Percentiles rank a stretch among this genome's conserved stretches.
These are phyloP conservation scores for Sycophila texana DNA, from an alignment of 2,888 invertebrate species.

Conservation along the genomic window DNA sequence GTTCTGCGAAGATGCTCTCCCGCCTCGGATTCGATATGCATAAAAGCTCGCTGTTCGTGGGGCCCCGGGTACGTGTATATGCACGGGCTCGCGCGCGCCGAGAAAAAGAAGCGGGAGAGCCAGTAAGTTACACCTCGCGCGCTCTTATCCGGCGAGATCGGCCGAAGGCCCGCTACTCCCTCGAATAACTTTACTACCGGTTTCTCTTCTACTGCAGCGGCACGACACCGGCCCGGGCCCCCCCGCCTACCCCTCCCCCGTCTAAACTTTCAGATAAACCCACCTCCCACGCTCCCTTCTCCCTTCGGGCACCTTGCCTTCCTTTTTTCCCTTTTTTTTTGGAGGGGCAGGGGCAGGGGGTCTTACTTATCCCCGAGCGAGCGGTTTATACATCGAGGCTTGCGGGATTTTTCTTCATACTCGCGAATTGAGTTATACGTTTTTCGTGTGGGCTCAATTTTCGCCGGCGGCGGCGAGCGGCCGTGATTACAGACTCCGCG, in stretches of 20 bases:
- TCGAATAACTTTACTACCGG: slow-evolving; percentile 75
- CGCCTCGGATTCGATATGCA: slow-evolving; percentile 38
- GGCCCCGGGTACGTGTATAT: not conserved
- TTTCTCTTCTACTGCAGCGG: slow-evolving; percentile 61
- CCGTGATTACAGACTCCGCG: too few relatives aligned
- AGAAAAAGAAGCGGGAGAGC: not conserved
- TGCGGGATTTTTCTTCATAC: too few relatives aligned
- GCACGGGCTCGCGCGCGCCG: not conserved
- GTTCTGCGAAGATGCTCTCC: slow-evolving; percentile 49
- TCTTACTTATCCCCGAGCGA: too few relatives aligned
- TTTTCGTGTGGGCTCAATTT: too few relatives aligned
- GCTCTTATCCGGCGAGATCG: slow-evolving; percentile 73
- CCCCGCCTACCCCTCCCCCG: slow-evolving; percentile 50
- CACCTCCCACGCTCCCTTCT: slow-evolving; percentile 65
- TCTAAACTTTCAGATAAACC: slow-evolving; percentile 71
- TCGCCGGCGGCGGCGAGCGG: too few relatives aligned
- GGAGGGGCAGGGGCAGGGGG: not conserved
- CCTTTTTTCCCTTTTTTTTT: slow-evolving; percentile 30
- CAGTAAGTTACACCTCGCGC: slow-evolving; percentile 74
- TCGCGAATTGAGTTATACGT: too few relatives aligned
- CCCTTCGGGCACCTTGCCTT: slow-evolving; percentile 39
- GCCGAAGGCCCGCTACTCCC: slow-evolving; percentile 60
- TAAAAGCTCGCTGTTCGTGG: slow-evolving; percentile 34
- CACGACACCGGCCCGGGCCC: not conserved
- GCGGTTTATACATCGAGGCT: too few relatives aligned